Conservation (phyloP, 1,140 invertebrate genomes). For the Anoplolepis gracilipes region DNA sequence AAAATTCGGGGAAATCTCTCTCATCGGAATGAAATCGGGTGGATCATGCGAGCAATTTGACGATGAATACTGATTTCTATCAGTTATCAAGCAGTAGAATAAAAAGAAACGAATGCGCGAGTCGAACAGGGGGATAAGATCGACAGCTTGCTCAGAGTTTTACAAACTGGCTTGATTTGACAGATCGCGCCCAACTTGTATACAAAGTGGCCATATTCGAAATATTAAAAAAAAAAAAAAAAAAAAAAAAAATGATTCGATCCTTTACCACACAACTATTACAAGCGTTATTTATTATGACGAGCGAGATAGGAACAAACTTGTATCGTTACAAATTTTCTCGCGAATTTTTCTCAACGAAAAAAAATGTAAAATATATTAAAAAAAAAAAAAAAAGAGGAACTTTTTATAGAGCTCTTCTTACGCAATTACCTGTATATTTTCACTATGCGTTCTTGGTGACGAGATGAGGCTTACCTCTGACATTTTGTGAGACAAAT, state of each 20-base stretch:
- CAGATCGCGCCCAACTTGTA: slow-evolving; percentile 1
- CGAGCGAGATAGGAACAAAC: background rate
- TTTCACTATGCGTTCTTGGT: background rate
- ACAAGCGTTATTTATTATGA: background rate
- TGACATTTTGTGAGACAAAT: background rate
- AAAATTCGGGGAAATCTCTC: background rate
- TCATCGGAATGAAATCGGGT: background rate
- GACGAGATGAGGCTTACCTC: background rate
- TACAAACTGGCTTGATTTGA: slow-evolving; percentile 72
- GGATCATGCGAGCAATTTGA: slow-evolving; percentile 9
- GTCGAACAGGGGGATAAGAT: slow-evolving; percentile 13
- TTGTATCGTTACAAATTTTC: background rate
- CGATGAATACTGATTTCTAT: background rate
- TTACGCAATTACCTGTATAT: no score
- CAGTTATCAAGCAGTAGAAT: background rate
- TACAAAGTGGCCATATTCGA: background rate
- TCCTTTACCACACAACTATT: slow-evolving; percentile 26
- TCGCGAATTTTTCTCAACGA: background rate
- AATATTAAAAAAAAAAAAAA: no score
- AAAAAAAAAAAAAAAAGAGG: no score
- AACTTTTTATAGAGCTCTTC: no score
- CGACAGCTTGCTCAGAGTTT: slow-evolving; percentile 80
- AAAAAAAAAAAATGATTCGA: no score
- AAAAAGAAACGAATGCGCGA: slow-evolving; percentile 7
- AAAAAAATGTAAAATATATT: no score